These are phyloP conservation scores for Alethe diademata DNA, from an alignment of 2,113 vertebrate genomes.

Conservation along the genomic window DNA sequence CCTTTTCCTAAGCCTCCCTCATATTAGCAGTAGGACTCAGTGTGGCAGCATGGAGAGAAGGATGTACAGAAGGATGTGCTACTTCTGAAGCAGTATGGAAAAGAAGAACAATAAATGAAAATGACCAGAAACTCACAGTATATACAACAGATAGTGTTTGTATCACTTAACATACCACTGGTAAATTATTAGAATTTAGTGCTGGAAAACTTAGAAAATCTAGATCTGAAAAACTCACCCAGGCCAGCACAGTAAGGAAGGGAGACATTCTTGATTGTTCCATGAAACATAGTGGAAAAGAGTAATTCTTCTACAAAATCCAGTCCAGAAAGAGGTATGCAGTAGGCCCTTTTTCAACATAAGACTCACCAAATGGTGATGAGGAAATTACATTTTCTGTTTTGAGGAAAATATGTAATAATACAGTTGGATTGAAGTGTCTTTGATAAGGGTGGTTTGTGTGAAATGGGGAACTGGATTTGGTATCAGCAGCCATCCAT, in stretches of 20 bases:
- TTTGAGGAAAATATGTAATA: background rate
- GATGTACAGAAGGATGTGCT: background rate
- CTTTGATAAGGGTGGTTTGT: background rate
- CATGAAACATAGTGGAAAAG: background rate
- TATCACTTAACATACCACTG: background rate
- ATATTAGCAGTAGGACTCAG: background rate
- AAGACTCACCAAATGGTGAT: background rate
- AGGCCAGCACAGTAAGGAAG: background rate
- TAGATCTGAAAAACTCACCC: background rate
- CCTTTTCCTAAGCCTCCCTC: background rate
- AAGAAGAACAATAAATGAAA: background rate
- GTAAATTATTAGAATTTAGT: background rate
- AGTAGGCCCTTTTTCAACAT: background rate
- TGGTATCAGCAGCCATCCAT: background rate
- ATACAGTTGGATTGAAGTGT: background rate
- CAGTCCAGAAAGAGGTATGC: background rate
- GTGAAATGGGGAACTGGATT: background rate
- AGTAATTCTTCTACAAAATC: background rate
- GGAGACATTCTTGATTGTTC: background rate
- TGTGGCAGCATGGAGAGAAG: background rate
- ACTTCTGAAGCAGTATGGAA: fast-evolving
- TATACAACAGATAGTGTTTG: background rate
- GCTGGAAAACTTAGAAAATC: background rate
- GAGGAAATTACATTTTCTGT: background rate
- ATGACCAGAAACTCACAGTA: background rate